Conservation (phyloP, 92 coral and sea anemone genomes). For the Montipora capitata region DNA sequence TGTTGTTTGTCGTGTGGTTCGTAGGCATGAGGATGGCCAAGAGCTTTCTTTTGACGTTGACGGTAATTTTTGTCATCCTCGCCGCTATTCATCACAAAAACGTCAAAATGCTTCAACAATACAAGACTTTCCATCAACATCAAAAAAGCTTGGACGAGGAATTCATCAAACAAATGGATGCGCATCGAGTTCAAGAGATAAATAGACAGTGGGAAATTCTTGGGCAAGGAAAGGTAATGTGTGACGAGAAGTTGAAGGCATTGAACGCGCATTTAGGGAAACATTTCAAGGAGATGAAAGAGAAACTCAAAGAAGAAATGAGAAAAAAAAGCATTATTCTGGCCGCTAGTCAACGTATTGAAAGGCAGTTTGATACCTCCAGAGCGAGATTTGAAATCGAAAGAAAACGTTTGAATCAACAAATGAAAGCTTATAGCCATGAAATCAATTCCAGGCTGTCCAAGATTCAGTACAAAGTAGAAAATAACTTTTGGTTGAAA, state of each 20-base stretch:
- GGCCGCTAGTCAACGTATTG: slow-evolving; percentile 68
- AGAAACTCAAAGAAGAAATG: slow-evolving; percentile 74
- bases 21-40: slow-evolving; percentile 85
- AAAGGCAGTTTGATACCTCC: slow-evolving; percentile 57
- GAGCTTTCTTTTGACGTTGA: slow-evolving; percentile 82
- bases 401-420: slow-evolving; percentile 60
- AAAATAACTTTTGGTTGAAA: slow-evolving; percentile 77
- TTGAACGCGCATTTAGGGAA: slow-evolving; percentile 61
- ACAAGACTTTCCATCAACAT: slow-evolving; percentile 53
- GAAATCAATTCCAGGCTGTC: slow-evolving; percentile 79
- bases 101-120: slow-evolving; percentile 68
- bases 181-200: slow-evolving; percentile 75
- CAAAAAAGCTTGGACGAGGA: slow-evolving; percentile 61
- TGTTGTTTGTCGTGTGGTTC: slow-evolving; percentile 85
- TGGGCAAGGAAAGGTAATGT: slow-evolving; percentile 67
- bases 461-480: slow-evolving; percentile 53
- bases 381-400: slow-evolving; percentile 54
- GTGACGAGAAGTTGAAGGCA: slow-evolving; percentile 72
- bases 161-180: slow-evolving; percentile 67
- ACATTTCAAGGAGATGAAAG: slow-evolving; percentile 72
- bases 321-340: slow-evolving; percentile 68
- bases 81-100: slow-evolving; percentile 78
- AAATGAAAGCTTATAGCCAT: slow-evolving; percentile 43
- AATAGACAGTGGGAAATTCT: slow-evolving; percentile 74
- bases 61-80: slow-evolving; percentile 72